Evolutionary conservation across 2,888 invertebrate species (phyloP).

Genomic region (Proisotoma minuta): DNA sequence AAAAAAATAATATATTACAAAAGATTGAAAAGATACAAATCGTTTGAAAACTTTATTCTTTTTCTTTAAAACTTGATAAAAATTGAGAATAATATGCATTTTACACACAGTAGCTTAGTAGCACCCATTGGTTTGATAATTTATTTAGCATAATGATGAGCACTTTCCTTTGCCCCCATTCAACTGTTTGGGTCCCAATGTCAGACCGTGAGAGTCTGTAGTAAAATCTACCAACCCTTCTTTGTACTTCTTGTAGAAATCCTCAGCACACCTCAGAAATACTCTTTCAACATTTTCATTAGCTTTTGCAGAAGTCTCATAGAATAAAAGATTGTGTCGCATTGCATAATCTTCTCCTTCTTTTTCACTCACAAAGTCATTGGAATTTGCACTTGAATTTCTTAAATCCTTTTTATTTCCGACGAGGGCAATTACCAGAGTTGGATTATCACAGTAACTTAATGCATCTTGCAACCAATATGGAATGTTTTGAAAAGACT

Average conservation of each 20-base stretch:
- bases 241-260: conserved; percentile 24
- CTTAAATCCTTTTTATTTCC: conserved; percentile 25
- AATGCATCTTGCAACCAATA: conserved; percentile 18
- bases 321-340: conserved; percentile 11
- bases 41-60: too few relatives aligned
- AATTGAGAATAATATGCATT: too few relatives aligned
- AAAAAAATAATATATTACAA: too few relatives aligned
- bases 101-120: too few relatives aligned
- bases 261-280: conserved; percentile 18
- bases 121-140: too few relatives aligned
- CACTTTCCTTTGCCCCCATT: neutral
- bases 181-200: conserved; percentile 24
- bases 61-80: too few relatives aligned
- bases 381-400: neutral
- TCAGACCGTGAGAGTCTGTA: conserved; percentile 20
- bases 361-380: conserved; percentile 8
- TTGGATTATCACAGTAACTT: conserved; percentile 21
- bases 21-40: too few relatives aligned
- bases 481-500: conserved; percentile 18
- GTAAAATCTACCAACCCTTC: conserved; percentile 27
- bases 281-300: conserved; percentile 12
- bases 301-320: conserved; percentile 20
- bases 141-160: too few relatives aligned
- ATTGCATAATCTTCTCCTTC: conserved; percentile 19
- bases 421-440: conserved; percentile 18